These are phyloP conservation scores for Tenualosa thibaudeaui DNA, from an alignment of 2,797 vertebrate species.

Conservation along the genomic window DNA sequence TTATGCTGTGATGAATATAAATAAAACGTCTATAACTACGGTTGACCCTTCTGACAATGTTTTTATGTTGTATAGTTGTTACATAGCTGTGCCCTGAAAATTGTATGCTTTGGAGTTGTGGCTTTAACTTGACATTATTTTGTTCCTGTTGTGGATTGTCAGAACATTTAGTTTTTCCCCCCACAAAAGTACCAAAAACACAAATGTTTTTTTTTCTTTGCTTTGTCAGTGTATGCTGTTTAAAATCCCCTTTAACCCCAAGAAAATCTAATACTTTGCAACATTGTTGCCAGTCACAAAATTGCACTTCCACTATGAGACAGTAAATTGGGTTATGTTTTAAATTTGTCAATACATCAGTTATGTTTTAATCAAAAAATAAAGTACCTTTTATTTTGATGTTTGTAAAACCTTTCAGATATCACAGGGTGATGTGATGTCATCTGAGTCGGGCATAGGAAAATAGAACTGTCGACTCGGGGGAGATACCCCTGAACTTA, in stretches of 20 bases:
- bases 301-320: neutral
- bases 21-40: slow-evolving; percentile 51
- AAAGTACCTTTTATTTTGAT: neutral
- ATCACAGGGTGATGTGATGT: slow-evolving; percentile 34
- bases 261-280: neutral
- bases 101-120: neutral
- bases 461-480: slow-evolving; percentile 46
- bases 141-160: too few species aligned
- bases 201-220: too few species aligned
- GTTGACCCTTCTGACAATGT: slow-evolving; percentile 29
- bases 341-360: neutral
- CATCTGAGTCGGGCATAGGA: slow-evolving; percentile 44
- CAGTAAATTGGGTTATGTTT: neutral
- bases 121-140: too few species aligned
- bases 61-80: neutral
- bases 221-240: too few species aligned
- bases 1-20: slow-evolving; percentile 50
- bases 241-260: too few species aligned
- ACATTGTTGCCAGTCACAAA: neutral
- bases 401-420: neutral
- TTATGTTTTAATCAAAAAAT: neutral
- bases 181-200: too few species aligned
- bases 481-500: slow-evolving; percentile 49
- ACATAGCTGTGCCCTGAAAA: neutral
- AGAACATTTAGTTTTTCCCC: too few species aligned